phyloP scores from a whole-genome alignment of 2,113 vertebrate genomes.

The Gasterosteus nipponicus region DNA sequence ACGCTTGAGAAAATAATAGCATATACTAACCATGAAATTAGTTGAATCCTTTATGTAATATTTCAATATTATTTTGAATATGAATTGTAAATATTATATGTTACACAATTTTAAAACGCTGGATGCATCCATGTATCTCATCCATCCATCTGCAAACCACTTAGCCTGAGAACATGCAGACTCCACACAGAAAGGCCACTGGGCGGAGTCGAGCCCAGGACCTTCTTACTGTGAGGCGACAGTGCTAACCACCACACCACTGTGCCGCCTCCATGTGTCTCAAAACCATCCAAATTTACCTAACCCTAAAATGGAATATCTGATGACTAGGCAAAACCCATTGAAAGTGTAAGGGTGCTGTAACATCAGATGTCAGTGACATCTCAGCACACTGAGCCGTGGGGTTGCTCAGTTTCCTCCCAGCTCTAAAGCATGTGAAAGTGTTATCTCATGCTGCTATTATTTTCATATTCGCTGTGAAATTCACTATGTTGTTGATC shows the following conservation, averaged over 20 bases:
- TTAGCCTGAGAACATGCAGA: no score
- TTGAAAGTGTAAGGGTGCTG: not conserved
- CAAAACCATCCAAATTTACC: not conserved
- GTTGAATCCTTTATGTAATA: not conserved
- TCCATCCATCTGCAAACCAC: no score
- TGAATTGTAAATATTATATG: no score
- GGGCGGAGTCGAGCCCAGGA: no score
- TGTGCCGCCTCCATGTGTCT: not conserved
- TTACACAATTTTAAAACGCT: not conserved
- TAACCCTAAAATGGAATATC: not conserved
- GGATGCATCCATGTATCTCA: not conserved
- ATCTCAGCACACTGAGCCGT: not conserved
- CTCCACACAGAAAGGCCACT: no score
- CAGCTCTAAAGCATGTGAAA: not conserved
- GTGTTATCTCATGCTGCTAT: not conserved
- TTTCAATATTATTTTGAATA: no score
- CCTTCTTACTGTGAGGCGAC: no score
- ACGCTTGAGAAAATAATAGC: no score
- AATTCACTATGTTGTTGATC: slow-evolving; percentile 47
- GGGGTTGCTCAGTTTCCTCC: not conserved
- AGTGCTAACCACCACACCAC: no score
- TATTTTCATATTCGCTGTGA: slow-evolving; percentile 31
- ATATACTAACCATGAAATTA: not conserved
- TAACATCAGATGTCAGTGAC: not conserved
- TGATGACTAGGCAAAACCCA: not conserved